A percentile compares a stretch with the other conserved stretches of the same genome.
These are phyloP conservation scores for Papilio machaon DNA, from an alignment of 1,140 invertebrate species.

Conservation along the genomic window DNA sequence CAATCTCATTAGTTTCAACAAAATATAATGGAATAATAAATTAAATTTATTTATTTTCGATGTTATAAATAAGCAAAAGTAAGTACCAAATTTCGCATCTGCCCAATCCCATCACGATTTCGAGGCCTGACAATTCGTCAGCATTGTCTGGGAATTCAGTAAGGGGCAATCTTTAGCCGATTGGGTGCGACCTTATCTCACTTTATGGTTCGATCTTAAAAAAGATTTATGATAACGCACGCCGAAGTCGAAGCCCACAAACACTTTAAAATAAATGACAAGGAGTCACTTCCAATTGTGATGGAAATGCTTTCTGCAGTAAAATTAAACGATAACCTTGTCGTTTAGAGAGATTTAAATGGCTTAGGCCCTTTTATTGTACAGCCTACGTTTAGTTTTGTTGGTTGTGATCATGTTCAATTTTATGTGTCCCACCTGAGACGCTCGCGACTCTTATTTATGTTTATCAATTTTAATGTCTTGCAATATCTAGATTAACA, in stretches of 20 bases:
- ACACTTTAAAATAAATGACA: slow-evolving; percentile 82
- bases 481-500: slow-evolving; percentile 32
- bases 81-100: slow-evolving; percentile 43
- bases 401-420: slow-evolving; percentile 57
- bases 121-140: slow-evolving; percentile 71
- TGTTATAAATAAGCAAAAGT: neutral
- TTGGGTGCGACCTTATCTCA: slow-evolving; percentile 80
- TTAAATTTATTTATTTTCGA: neutral
- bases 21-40: neutral
- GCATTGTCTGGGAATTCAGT: slow-evolving; percentile 67
- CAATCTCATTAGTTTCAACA: too few species aligned
- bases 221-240: slow-evolving; percentile 81
- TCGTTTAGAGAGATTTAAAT: slow-evolving; percentile 80
- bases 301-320: slow-evolving; percentile 81
- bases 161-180: slow-evolving; percentile 77
- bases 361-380: slow-evolving; percentile 74
- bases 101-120: slow-evolving; percentile 52
- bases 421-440: slow-evolving; percentile 64
- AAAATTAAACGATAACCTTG: slow-evolving; percentile 81
- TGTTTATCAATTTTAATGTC: slow-evolving; percentile 40
- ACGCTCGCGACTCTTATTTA: slow-evolving; percentile 47
- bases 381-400: slow-evolving; percentile 66
- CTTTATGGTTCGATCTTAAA: slow-evolving; percentile 80
- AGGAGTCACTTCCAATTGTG: slow-evolving; percentile 80
- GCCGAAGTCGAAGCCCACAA: slow-evolving; percentile 68